Evolutionary conservation across 2,113 vertebrate species (phyloP).

Genomic region (Centrocercus urophasianus): DNA sequence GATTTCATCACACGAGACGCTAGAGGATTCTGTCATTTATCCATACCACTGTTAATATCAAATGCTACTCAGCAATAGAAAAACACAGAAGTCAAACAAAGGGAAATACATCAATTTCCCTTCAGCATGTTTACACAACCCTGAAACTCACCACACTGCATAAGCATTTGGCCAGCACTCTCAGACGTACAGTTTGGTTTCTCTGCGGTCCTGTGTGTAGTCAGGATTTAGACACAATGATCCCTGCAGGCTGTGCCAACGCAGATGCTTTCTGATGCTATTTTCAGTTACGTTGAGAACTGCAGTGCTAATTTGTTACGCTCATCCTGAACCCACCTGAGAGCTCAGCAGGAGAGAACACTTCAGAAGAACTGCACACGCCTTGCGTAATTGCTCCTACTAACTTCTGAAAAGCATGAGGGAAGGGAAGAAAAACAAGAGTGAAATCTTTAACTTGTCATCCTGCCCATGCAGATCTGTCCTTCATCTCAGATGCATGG

Average conservation of each 20-base stretch:
- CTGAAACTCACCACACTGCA: not conserved
- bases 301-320: not conserved
- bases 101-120: not conserved
- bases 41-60: not conserved
- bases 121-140: not conserved
- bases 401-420: not conserved
- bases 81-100: not conserved
- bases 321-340: not conserved
- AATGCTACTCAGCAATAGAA: not conserved
- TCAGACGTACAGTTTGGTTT: no score
- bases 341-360: not conserved
- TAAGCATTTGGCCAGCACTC: no score
- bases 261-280: no score
- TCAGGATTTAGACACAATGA: no score
- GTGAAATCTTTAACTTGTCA: not conserved
- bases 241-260: no score
- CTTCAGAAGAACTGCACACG: not conserved
- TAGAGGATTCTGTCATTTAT: not conserved
- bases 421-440: accelerated
- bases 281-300: not conserved
- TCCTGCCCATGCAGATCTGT: not conserved
- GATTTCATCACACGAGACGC: not conserved
- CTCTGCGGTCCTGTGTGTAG: no score
- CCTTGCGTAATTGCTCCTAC: not conserved
- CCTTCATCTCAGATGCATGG: not conserved